Evolutionary conservation across 2,797 vertebrate genomes (phyloP).

Genomic region (Molothrus ater): DNA sequence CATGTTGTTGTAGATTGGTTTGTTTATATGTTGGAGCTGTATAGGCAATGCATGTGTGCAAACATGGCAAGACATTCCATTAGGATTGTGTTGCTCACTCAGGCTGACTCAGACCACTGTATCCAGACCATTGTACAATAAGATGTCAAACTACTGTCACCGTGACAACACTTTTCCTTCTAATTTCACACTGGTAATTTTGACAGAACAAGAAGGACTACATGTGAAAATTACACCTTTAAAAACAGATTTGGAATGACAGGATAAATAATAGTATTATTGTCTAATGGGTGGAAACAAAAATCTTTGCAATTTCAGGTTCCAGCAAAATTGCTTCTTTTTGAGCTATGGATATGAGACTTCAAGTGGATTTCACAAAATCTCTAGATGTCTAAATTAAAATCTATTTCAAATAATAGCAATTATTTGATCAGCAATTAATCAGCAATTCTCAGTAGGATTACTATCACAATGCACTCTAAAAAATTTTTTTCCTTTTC

Average conservation of each 20-base stretch:
- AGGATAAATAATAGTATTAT: neutral
- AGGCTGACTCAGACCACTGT: neutral
- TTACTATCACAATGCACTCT: neutral
- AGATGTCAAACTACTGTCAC: neutral
- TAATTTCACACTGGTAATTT: conserved; percentile 2
- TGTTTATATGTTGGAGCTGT: neutral
- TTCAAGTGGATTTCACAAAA: neutral
- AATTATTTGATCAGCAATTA: too few relatives aligned
- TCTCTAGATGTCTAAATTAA: neutral
- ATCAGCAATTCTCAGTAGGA: neutral
- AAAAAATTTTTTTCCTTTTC: fast-evolving
- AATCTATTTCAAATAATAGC: neutral
- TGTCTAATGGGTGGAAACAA: neutral
- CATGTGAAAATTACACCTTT: neutral
- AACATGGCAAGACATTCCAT: neutral
- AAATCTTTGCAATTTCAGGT: neutral
- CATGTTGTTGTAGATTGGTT: neutral
- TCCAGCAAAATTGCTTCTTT: neutral
- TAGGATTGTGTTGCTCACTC: fast-evolving
- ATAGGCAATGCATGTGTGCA: neutral
- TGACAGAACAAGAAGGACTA: neutral
- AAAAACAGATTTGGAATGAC: neutral
- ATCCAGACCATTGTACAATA: neutral
- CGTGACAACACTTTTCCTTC: neutral
- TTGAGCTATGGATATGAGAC: neutral